phyloP scores from a whole-genome alignment of 2,888 invertebrate species.

The Spodoptera picta region DNA sequence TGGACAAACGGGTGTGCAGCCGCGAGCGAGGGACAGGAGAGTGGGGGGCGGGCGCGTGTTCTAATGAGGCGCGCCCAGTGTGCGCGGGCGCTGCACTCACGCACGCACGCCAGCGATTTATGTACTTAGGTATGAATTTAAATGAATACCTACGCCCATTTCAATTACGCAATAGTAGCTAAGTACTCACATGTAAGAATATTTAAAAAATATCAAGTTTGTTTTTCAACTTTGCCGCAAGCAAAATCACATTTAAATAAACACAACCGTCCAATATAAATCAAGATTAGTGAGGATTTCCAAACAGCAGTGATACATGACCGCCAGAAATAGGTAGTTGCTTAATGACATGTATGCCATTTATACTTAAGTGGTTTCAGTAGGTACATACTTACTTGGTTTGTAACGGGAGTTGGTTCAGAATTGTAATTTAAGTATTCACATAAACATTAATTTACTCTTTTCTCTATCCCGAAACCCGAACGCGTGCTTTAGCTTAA shows the following conservation, averaged over 20 bases:
- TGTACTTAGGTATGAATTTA: conserved; percentile 75
- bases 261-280: conserved; percentile 61
- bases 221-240: conserved; percentile 53
- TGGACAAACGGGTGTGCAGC: conserved; percentile 81
- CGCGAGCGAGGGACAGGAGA: conserved; percentile 56
- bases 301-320: conserved; percentile 65
- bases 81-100: conserved; percentile 79
- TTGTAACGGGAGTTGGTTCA: conserved; percentile 40
- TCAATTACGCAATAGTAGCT: conserved; percentile 69
- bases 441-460: conserved; percentile 70
- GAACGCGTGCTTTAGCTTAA: conserved; percentile 72
- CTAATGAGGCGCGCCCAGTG: conserved; percentile 80
- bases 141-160: conserved; percentile 77
- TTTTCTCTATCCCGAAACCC: conserved; percentile 70
- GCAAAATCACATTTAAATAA: conserved; percentile 60
- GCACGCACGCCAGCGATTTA: conserved; percentile 72
- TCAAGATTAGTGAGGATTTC: conserved; percentile 71
- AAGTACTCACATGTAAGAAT: conserved; percentile 35
- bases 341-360: conserved; percentile 59
- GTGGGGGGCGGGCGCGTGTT: conserved; percentile 67
- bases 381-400: conserved; percentile 38
- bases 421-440: conserved; percentile 57
- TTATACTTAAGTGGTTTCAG: conserved; percentile 48
- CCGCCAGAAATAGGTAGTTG: conserved; percentile 61
- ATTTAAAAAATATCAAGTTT: conserved; percentile 33